Evolutionary conservation across 2,113 vertebrate genomes (phyloP).

Genomic region (Cranoglanis bouderius): DNA sequence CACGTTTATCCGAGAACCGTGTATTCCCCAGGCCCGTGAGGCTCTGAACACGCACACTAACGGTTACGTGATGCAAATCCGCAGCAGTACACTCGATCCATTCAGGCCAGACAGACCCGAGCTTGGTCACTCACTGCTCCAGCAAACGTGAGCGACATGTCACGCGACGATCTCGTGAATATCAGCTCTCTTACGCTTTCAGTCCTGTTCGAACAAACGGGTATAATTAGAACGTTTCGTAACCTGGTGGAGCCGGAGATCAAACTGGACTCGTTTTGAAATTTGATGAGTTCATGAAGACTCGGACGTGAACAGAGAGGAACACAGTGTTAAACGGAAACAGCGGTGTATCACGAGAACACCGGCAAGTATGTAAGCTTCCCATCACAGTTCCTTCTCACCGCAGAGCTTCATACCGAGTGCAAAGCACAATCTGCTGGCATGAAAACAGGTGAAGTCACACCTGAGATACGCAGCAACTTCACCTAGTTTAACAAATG

Average conservation of each 20-base stretch:
- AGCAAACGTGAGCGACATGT: conserved; percentile 37
- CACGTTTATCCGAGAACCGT: not conserved
- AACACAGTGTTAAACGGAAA: not conserved
- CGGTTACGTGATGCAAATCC: not conserved
- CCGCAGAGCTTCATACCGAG: not conserved
- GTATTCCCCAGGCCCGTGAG: no score
- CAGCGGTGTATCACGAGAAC: not conserved
- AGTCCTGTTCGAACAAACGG: conserved; percentile 12
- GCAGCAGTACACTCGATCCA: conserved; percentile 33
- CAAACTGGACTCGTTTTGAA: not conserved
- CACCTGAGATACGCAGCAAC: not conserved
- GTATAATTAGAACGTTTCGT: not conserved
- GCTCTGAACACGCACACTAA: not conserved
- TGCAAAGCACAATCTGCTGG: not conserved
- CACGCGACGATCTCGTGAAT: conserved; percentile 29
- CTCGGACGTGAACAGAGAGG: not conserved
- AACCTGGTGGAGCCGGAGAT: not conserved
- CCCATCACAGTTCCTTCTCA: not conserved
- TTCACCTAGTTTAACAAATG: not conserved
- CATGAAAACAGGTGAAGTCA: not conserved
- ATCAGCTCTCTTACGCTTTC: conserved; percentile 33
- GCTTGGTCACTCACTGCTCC: conserved; percentile 1
- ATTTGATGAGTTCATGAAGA: not conserved
- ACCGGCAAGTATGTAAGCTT: not conserved
- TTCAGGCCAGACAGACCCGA: conserved; percentile 16